phyloP scores from a whole-genome alignment of 2,113 vertebrate species.

The Athene noctua region DNA sequence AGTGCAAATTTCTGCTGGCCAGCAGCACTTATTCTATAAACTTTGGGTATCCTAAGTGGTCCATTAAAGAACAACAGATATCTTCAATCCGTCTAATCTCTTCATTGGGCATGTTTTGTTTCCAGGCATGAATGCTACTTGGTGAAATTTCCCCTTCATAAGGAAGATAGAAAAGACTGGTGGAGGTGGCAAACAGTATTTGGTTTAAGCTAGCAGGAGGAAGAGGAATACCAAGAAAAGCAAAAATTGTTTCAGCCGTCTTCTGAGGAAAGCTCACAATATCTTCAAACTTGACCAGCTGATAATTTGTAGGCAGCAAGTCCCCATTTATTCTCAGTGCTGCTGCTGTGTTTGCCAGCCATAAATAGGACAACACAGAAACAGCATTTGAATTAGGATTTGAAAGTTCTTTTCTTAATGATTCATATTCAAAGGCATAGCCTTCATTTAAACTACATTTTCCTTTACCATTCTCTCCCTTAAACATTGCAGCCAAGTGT shows the following conservation, averaged over 20 bases:
- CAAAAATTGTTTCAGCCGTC: constrained; percentile 84
- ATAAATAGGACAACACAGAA: constrained; percentile 87
- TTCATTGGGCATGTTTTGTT: constrained; percentile 81
- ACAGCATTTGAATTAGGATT: constrained; percentile 77
- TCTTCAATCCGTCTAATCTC: constrained; percentile 87
- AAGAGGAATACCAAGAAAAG: constrained; percentile 91
- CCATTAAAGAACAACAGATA: constrained; percentile 88
- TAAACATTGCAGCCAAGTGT: constrained; percentile 85
- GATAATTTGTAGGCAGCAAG: constrained; percentile 79
- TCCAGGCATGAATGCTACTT: constrained; percentile 84
- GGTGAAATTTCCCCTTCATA: constrained; percentile 93
- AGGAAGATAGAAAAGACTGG: constrained; percentile 90
- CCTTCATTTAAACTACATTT: constrained; percentile 76
- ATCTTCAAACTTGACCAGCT: constrained; percentile 90
- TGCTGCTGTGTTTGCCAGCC: constrained; percentile 90
- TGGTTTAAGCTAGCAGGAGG: constrained; percentile 92
- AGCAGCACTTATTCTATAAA: constrained; percentile 83
- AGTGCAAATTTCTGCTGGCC: constrained; percentile 89
- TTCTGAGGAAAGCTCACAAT: constrained; percentile 87
- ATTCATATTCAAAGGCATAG: constrained; percentile 85
- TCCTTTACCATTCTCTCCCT: constrained; percentile 69
- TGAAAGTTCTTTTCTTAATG: constrained; percentile 79
- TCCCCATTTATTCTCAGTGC: constrained; percentile 80
- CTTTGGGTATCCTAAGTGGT: constrained; percentile 86
- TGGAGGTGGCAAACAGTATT: constrained; percentile 93